phyloP scores from a whole-genome alignment of 2,888 invertebrate species.

The Lasioglossum calceatum region DNA sequence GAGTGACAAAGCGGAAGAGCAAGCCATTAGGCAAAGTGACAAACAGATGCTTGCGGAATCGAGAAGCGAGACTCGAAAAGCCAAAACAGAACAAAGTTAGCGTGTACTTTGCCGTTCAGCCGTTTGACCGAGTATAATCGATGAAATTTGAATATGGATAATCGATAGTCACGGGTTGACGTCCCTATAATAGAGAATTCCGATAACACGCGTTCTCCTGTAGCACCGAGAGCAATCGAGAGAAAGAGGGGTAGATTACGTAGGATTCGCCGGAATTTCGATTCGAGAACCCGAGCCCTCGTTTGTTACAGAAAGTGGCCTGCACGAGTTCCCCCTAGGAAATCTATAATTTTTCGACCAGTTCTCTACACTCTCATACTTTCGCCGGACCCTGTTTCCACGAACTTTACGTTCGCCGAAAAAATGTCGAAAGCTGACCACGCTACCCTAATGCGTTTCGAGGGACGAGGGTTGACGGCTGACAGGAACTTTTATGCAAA shows the following conservation, averaged over 20 bases:
- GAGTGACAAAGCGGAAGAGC: not conserved
- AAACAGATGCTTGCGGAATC: not conserved
- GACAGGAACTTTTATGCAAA: conserved; percentile 46
- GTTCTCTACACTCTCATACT: not conserved
- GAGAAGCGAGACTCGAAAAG: not conserved
- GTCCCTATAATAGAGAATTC: conserved; percentile 8
- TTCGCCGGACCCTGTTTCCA: not conserved
- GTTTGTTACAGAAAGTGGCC: conserved; percentile 4
- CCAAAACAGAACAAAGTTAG: not conserved
- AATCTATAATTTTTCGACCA: not conserved
- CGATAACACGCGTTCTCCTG: conserved; percentile 16
- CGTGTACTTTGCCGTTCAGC: not conserved
- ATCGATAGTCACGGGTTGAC: conserved; percentile 11
- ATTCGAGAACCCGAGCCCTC: not conserved
- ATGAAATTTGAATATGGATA: conserved; percentile 18
- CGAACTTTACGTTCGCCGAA: not conserved
- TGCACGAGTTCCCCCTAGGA: not conserved
- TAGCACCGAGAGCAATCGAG: not conserved
- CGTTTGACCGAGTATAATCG: conserved; percentile 7
- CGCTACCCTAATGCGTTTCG: conserved; percentile 8
- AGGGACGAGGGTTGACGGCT: conserved; percentile 34
- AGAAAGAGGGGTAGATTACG: conserved; percentile 1
- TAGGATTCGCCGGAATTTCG: conserved; percentile 9
- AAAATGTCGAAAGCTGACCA: not conserved
- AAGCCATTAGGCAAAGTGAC: not conserved